A percentile compares a stretch with the other conserved stretches of the same genome.
These are phyloP conservation scores for Dromius quadrimaculatus DNA, from an alignment of 2,888 invertebrate species.

Conservation along the genomic window DNA sequence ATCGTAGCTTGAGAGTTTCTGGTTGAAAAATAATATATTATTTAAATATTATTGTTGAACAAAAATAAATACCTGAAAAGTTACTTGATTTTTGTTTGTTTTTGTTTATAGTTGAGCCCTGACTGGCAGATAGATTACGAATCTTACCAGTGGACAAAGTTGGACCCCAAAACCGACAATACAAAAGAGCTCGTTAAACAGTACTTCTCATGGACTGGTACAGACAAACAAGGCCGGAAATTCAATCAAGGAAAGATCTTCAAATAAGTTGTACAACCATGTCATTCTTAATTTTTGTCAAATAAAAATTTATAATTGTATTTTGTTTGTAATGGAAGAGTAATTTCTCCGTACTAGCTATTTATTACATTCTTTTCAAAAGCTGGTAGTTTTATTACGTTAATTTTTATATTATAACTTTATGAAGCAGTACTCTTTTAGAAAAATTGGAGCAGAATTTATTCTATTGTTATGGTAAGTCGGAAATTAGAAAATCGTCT, in stretches of 20 bases:
- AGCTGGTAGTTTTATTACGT: constrained; percentile 22
- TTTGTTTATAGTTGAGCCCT: constrained; percentile 75
- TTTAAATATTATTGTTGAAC: too few species aligned
- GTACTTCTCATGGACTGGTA: constrained; percentile 92
- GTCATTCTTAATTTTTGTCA: constrained; percentile 43
- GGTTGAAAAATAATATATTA: too few species aligned
- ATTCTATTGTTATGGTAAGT: too few species aligned
- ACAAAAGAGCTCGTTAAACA: constrained; percentile 89
- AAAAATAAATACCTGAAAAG: too few species aligned
- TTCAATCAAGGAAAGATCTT: constrained; percentile 99
- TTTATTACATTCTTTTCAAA: constrained; percentile 20
- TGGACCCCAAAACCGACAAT: constrained; percentile 83
- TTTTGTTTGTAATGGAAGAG: constrained; percentile 37
- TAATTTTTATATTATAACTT: background rate
- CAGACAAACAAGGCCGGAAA: constrained; percentile 87
- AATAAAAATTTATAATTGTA: constrained; percentile 50
- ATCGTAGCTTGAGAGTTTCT: too few species aligned
- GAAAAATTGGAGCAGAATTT: too few species aligned
- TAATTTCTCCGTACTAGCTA: constrained; percentile 35
- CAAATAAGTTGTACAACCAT: constrained; percentile 75
- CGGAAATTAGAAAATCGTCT: too few species aligned
- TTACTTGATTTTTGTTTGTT: too few species aligned
- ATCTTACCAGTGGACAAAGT: constrained; percentile 94
- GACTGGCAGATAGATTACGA: constrained; percentile 99
- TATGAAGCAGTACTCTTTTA: too few species aligned